Conservation (phyloP, 2,888 invertebrate genomes). For the Sarcophaga rosellei region DNA sequence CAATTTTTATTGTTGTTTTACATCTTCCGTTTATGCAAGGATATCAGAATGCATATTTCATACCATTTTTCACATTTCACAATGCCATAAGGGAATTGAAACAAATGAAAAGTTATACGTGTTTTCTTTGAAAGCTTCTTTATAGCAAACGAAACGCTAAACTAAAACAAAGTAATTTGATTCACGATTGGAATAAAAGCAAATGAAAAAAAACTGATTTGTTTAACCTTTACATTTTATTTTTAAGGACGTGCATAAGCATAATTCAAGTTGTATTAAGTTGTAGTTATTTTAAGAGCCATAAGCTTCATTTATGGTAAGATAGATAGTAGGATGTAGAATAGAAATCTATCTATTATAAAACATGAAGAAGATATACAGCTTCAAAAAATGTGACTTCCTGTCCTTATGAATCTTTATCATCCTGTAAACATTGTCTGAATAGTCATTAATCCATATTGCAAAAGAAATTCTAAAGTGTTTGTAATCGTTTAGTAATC, state of each 20-base stretch:
- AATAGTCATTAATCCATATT: background rate
- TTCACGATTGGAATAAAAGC: conserved; percentile 25
- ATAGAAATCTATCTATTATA: too few relatives aligned
- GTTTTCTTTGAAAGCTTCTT: conserved; percentile 28
- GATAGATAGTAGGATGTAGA: too few relatives aligned
- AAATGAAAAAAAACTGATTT: background rate
- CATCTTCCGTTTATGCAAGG: conserved; percentile 21
- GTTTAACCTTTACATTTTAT: background rate
- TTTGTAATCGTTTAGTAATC: conserved; percentile 19
- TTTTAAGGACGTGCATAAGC: conserved; percentile 1
- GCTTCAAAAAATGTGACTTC: too few relatives aligned
- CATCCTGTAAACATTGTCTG: background rate
- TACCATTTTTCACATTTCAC: conserved; percentile 51
- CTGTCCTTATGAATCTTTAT: background rate
- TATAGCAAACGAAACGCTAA: conserved; percentile 11
- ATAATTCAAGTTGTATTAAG: too few relatives aligned
- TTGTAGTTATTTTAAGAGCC: too few relatives aligned
- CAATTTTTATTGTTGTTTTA: background rate
- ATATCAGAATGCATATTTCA: conserved; percentile 51
- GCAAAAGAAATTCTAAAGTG: background rate
- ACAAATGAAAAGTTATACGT: conserved; percentile 63
- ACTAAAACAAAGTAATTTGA: conserved; percentile 44
- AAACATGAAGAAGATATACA: too few relatives aligned
- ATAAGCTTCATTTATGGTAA: too few relatives aligned
- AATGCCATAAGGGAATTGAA: conserved; percentile 50